phyloP scores from a whole-genome alignment of 2,888 invertebrate species.

The Stictocephala bisonia region DNA sequence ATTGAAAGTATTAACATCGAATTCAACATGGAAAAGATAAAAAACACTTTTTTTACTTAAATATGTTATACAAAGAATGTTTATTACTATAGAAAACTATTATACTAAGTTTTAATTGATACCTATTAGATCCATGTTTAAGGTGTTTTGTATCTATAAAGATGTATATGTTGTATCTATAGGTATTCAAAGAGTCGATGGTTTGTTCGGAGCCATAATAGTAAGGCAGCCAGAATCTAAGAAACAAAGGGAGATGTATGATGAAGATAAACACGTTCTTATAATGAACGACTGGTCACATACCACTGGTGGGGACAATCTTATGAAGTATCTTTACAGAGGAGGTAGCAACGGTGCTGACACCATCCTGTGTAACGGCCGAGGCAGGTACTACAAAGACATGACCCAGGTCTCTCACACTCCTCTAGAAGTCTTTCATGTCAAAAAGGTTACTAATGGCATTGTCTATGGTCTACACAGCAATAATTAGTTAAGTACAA shows the following conservation, averaged over 20 bases:
- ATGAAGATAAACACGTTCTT: conserved; percentile 83
- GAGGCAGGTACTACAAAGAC: conserved; percentile 69
- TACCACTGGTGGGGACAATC: conserved; percentile 77
- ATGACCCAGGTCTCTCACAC: conserved; percentile 66
- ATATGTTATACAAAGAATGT: too few relatives aligned
- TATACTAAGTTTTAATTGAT: too few relatives aligned
- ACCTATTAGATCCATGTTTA: too few relatives aligned
- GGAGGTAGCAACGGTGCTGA: conserved; percentile 85
- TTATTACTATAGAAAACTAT: too few relatives aligned
- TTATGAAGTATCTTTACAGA: conserved; percentile 87
- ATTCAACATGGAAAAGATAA: too few relatives aligned
- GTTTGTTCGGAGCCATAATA: conserved; percentile 82
- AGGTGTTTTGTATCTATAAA: background rate
- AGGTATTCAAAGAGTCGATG: conserved; percentile 89
- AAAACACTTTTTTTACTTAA: too few relatives aligned
- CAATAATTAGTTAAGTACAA: too few relatives aligned
- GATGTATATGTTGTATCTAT: conserved; percentile 43
- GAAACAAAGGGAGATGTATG: conserved; percentile 73
- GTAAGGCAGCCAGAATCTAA: conserved; percentile 74
- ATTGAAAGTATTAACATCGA: too few relatives aligned
- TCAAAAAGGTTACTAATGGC: conserved; percentile 70
- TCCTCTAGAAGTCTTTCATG: conserved; percentile 73
- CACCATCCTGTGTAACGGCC: conserved; percentile 84
- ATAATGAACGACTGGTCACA: conserved; percentile 87
- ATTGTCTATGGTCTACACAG: conserved; percentile 64